These are phyloP conservation scores for Piaya cayana DNA, from an alignment of 2,113 vertebrate genomes.

Conservation along the genomic window DNA sequence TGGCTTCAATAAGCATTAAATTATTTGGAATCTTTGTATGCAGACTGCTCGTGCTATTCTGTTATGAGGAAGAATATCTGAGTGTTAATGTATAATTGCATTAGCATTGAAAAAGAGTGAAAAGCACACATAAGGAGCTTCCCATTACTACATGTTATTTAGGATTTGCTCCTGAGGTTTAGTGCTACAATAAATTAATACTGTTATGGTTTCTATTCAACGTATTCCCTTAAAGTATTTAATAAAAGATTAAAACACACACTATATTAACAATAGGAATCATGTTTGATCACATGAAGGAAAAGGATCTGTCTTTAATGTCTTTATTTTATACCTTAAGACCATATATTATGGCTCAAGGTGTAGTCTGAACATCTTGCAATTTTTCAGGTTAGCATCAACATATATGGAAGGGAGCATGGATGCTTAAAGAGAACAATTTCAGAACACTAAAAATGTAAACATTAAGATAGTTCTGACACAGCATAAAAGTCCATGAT, in stretches of 20 bases:
- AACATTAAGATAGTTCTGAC: not conserved
- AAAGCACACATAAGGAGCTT: not conserved
- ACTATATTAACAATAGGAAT: not conserved
- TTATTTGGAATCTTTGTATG: not conserved
- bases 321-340: not conserved
- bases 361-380: not conserved
- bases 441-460: not conserved
- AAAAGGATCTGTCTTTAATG: not conserved
- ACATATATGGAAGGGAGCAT: not conserved
- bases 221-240: slow-evolving; percentile 4
- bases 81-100: slow-evolving; percentile 6
- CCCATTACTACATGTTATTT: slow-evolving; percentile 30
- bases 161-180: slow-evolving; percentile 35
- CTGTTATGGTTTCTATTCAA: not conserved
- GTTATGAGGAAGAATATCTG: not conserved
- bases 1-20: not conserved
- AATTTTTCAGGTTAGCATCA: not conserved
- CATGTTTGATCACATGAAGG: not conserved
- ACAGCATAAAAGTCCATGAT: not conserved
- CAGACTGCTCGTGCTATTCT: not conserved
- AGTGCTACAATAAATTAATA: slow-evolving; percentile 36
- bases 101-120: slow-evolving; percentile 9
- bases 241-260: not conserved
- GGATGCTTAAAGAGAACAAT: not conserved
- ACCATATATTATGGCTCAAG: not conserved